Conservation (phyloP, 1,140 invertebrate species). For the Coelopa frigida region DNA sequence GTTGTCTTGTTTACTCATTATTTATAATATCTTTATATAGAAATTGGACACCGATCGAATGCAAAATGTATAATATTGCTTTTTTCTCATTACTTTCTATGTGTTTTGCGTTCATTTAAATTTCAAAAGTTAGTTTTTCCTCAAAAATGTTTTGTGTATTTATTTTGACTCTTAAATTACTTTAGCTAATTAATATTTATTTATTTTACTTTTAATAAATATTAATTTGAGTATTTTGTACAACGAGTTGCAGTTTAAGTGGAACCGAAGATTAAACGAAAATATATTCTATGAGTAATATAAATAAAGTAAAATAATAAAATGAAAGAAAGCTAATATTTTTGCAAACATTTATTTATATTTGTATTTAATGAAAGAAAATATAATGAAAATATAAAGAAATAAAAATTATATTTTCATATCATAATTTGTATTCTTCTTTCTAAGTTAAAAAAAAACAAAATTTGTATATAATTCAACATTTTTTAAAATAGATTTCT, state of each 20-base stretch:
- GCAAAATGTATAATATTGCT: slow-evolving; percentile 10
- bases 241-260: slow-evolving; percentile 3
- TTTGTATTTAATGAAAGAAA: slow-evolving; percentile 4
- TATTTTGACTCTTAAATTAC: too few relatives aligned
- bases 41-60: slow-evolving; percentile 13
- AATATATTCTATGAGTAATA: slow-evolving; percentile 17
- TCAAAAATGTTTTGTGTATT: too few relatives aligned
- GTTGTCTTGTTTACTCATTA: slow-evolving; percentile 8
- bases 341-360: slow-evolving; percentile 10
- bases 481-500: not conserved
- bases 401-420: slow-evolving; percentile 6
- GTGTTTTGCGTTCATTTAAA: too few relatives aligned
- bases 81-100: not conserved
- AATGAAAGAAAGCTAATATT: not conserved
- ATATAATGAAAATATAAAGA: slow-evolving; percentile 1
- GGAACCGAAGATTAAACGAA: slow-evolving; percentile 16
- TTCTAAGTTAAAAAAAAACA: not conserved
- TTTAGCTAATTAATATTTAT: not conserved
- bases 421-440: slow-evolving; percentile 6
- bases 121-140: too few relatives aligned
- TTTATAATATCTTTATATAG: slow-evolving; percentile 4
- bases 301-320: slow-evolving; percentile 21
- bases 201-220: not conserved
- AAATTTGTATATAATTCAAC: not conserved
- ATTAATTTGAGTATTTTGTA: not conserved